Evolutionary conservation across 2,113 vertebrate species (phyloP).

Genomic region (Eclectus roratus): DNA sequence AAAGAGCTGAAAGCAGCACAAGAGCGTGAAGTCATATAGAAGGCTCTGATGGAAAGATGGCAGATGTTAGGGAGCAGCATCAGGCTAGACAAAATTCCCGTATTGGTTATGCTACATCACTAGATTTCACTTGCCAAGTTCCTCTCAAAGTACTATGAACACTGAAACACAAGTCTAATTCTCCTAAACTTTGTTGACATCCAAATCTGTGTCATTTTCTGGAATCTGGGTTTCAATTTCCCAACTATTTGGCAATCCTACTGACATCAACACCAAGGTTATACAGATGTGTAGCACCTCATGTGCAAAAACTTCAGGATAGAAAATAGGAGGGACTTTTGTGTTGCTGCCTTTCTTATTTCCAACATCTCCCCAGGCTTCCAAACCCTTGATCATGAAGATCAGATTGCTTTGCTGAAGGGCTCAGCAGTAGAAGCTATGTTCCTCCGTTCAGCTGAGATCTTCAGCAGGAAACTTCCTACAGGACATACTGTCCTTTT

Average conservation of each 20-base stretch:
- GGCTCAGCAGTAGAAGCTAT: constrained; percentile 98
- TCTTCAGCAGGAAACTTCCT: constrained; percentile 91
- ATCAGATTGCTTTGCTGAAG: constrained; percentile 97
- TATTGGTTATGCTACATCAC: not conserved
- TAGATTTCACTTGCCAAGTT: not conserved
- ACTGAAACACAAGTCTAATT: not conserved
- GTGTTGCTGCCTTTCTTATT: not conserved
- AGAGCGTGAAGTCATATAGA: not conserved
- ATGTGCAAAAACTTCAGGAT: not conserved
- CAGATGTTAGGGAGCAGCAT: not conserved
- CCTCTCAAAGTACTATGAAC: not conserved
- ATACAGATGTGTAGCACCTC: not conserved
- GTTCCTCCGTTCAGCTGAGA: constrained; percentile 95
- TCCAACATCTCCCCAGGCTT: constrained; percentile 79
- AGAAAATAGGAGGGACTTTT: not conserved
- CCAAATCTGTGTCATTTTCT: not conserved
- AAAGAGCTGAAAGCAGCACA: not conserved
- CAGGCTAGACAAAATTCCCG: not conserved
- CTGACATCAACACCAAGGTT: not conserved
- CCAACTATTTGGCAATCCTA: not conserved
- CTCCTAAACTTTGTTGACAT: not conserved
- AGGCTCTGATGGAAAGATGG: not conserved
- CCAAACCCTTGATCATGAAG: constrained; percentile 92
- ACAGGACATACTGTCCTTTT: constrained; percentile 82
- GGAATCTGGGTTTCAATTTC: not conserved